Evolutionary conservation across 2,113 vertebrate genomes (phyloP), one percentile per base, ranked within the genome.

Genomic region (Falcunculus frontatus): DNA sequence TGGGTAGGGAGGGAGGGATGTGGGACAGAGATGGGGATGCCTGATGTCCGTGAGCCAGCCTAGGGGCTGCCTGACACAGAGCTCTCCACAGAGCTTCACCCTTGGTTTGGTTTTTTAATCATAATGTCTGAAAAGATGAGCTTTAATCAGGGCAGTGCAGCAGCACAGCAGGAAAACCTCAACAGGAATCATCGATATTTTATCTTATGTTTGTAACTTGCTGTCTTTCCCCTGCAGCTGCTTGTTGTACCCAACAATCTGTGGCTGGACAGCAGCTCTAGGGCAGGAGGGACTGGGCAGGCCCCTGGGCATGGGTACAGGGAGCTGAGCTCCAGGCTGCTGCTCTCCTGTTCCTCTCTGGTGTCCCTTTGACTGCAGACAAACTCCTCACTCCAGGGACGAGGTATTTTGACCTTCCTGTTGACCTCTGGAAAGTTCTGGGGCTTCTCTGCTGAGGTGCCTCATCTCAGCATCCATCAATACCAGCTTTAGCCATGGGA

Each of bases 101-200:
- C 17, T 1, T 9, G 35, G 16, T 32, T 55, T 33, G 15, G 7
- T 3, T 41, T 37, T 75, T 73, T 62, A 42, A 89, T 82, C 65
- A 32, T 15, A 22, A 56, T 16, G 20, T 69, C 44, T 73, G 78
- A 78, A 93, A 91, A 70, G 0, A 39, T 11, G 4, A 60, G 49
- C 26, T 87, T 75, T 97, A 91, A 91, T 94, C 82, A 44, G 90
- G 27, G 3, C 44, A 6, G 15, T 29, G 70, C 92, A 97, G 78
- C 50, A 87, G 81, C 35, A 3, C 47, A 87, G 74, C 82, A 95
- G 84, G 92, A 93, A 96, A 96, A 93, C 92, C 96, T 93, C 95
- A 91, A n/a, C 16, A 82, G 52, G 83, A 96, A 74, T 39, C 39
- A 37, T 23, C 0, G 1, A 14, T 60, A 2, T 16, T 82, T 90